Evolutionary conservation across 2,113 vertebrate species (phyloP).

Genomic region (Calyptommatus sinebrachiatus): DNA sequence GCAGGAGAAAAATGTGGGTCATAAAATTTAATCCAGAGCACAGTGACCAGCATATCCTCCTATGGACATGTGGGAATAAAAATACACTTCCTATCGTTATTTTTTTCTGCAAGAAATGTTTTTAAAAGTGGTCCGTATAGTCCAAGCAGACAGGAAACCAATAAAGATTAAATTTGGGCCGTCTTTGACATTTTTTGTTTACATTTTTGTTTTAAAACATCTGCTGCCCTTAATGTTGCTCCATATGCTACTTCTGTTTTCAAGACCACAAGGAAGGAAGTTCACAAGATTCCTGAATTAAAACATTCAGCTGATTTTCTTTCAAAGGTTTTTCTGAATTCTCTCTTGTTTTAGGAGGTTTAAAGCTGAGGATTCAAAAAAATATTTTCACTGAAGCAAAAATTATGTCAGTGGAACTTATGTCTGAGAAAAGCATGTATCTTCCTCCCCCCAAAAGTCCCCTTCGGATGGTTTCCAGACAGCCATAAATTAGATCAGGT

Average conservation of each 20-base stretch:
- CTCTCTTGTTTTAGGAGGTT: background rate
- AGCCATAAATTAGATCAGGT: too few relatives aligned
- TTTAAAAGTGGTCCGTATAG: background rate
- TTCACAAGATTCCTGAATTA: background rate
- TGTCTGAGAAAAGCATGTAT: background rate
- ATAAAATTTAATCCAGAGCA: background rate
- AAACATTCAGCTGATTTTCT: background rate
- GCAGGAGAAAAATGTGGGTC: background rate
- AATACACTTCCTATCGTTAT: background rate
- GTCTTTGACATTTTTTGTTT: background rate
- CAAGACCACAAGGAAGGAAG: background rate
- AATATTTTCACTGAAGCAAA: background rate
- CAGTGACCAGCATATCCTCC: background rate
- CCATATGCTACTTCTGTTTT: background rate
- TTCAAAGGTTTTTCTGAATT: background rate
- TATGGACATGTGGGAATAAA: background rate
- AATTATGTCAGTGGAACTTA: background rate
- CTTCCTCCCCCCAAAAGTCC: background rate
- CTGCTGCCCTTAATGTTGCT: background rate
- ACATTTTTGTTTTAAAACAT: constrained; percentile 9
- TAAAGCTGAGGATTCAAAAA: background rate
- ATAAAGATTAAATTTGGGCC: background rate
- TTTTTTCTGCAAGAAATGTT: background rate
- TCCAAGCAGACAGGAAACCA: background rate
- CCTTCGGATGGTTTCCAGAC: too few relatives aligned